A percentile compares a stretch with the other conserved stretches of the same genome.
phyloP scores from a whole-genome alignment of 2,113 vertebrate genomes.

The Xenus cinereus region DNA sequence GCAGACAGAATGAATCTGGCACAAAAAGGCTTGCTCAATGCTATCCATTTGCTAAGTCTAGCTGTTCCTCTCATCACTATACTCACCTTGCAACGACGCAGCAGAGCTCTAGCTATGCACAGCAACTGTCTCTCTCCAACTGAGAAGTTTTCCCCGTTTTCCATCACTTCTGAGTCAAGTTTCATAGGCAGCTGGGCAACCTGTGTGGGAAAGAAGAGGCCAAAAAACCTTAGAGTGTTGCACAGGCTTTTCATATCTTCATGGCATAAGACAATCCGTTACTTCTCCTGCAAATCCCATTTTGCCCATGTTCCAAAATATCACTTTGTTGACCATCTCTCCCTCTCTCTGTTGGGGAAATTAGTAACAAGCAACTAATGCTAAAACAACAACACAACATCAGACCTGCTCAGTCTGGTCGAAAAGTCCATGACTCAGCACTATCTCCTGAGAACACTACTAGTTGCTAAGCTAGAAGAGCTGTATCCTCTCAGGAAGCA shows the following conservation, averaged over 20 bases:
- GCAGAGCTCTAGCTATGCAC: slow-evolving; percentile 86
- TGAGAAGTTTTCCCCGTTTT: slow-evolving; percentile 94
- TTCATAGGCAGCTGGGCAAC: slow-evolving; percentile 89
- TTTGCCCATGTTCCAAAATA: not conserved
- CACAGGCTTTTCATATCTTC: not conserved
- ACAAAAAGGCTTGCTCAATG: not conserved
- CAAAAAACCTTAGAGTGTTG: not conserved
- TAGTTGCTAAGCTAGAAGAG: not conserved
- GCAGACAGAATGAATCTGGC: not conserved
- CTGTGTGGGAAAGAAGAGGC: slow-evolving; percentile 52
- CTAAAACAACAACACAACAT: not conserved
- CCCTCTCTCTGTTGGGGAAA: not conserved
- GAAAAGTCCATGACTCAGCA: not conserved
- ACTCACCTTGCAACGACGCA: slow-evolving; percentile 89
- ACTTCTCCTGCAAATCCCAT: not conserved
- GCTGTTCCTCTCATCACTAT: not conserved
- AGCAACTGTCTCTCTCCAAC: slow-evolving; percentile 91
- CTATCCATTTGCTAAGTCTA: not conserved
- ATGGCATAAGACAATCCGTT: not conserved
- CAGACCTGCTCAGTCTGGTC: not conserved
- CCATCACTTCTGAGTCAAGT: slow-evolving; percentile 91
- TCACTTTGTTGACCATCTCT: not conserved
- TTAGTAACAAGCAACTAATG: not conserved
- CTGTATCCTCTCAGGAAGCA: not conserved
- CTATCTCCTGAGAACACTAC: not conserved